These are phyloP conservation scores for Sternotherus odoratus DNA, from an alignment of 2,797 vertebrate genomes.

Conservation along the genomic window DNA sequence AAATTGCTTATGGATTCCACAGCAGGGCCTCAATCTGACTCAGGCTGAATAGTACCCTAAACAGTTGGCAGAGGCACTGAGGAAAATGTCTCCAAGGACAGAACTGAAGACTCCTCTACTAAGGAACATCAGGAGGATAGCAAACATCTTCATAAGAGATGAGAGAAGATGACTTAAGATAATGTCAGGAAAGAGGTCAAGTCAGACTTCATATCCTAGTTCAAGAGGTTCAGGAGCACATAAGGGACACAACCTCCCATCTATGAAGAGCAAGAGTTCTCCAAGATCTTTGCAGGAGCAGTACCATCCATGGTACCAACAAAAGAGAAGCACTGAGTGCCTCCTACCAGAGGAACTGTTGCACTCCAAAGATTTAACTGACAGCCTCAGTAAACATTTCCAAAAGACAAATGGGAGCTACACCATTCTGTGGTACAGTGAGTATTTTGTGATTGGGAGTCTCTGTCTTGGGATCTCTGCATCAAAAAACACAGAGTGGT, in stretches of 20 bases:
- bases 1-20: not conserved
- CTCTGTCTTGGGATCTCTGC: no score
- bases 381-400: not conserved
- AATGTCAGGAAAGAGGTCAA: no score
- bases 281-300: not conserved
- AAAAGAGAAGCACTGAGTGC: not conserved
- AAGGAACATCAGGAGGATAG: not conserved
- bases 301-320: not conserved
- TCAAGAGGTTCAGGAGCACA: no score
- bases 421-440: not conserved
- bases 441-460: not conserved
- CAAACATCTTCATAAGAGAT: not conserved
- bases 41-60: not conserved
- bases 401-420: not conserved
- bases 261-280: not conserved
- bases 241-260: not conserved
- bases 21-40: not conserved
- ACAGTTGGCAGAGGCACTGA: not conserved
- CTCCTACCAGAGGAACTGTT: not conserved
- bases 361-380: not conserved
- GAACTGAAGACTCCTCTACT: not conserved
- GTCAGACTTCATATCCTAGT: not conserved
- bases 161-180: no score
- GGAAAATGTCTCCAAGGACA: not conserved
- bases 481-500: not conserved